A percentile compares a stretch with the other conserved stretches of the same genome.
phyloP scores from a whole-genome alignment of 2,113 vertebrate genomes.

The Brachyhypopomus occidentalis region DNA sequence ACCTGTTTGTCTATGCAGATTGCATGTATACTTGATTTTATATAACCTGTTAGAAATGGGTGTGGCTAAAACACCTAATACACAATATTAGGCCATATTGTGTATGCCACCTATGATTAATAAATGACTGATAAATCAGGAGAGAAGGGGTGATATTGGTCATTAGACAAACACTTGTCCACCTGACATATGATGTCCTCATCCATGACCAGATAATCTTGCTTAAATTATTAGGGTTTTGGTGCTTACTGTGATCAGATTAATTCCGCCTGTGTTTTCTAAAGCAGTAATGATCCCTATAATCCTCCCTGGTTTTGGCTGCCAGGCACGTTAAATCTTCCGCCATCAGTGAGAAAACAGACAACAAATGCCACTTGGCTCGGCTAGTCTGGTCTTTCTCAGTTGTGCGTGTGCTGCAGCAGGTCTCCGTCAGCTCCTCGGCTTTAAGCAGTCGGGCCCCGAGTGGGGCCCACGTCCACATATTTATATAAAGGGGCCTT shows the following conservation, averaged over 20 bases:
- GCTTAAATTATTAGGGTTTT: constrained; percentile 58
- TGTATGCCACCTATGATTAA: too few relatives aligned
- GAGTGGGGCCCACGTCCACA: constrained; percentile 16
- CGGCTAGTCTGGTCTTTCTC: constrained; percentile 27
- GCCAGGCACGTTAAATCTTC: constrained; percentile 52
- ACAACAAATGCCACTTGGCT: constrained; percentile 13
- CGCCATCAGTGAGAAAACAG: constrained; percentile 39
- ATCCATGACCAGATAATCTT: constrained; percentile 62
- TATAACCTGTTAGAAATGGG: too few relatives aligned
- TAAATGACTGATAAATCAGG: background rate
- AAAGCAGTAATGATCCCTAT: constrained; percentile 56
- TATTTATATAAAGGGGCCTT: constrained; percentile 9
- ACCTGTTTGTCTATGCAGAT: too few relatives aligned
- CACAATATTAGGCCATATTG: too few relatives aligned
- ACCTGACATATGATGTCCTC: constrained; percentile 51
- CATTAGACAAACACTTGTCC: constrained; percentile 28
- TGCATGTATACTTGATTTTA: too few relatives aligned
- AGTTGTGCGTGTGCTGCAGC: background rate
- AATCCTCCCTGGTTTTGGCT: constrained; percentile 59
- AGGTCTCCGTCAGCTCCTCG: constrained; percentile 6
- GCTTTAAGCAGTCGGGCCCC: constrained; percentile 1
- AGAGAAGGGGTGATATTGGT: background rate
- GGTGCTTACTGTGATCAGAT: constrained; percentile 58
- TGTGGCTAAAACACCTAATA: too few relatives aligned
- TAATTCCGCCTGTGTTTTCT: constrained; percentile 55